Conservation (phyloP, 2,113 vertebrate genomes). For the Anguilla japonica region DNA sequence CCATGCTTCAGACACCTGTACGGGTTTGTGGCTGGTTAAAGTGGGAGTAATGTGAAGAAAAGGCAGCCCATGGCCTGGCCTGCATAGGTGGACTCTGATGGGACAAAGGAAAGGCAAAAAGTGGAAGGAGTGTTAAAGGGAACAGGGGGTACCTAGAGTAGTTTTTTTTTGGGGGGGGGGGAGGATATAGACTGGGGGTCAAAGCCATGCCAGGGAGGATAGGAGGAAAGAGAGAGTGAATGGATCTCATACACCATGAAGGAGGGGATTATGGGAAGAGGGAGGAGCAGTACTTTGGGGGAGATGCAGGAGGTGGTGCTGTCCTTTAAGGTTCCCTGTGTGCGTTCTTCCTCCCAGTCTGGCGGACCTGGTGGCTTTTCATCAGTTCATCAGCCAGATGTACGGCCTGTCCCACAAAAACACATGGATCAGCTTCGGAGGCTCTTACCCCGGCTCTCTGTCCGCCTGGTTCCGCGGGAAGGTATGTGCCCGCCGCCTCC, state of each 20-base stretch:
- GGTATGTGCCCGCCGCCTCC: slow-evolving; percentile 50
- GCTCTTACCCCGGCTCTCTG: slow-evolving; percentile 80
- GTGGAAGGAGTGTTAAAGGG: too few species aligned
- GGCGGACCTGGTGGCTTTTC: slow-evolving; percentile 70
- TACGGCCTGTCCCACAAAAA: slow-evolving; percentile 69
- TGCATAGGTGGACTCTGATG: too few species aligned
- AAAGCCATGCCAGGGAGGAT: neutral
- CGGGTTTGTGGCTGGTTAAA: too few species aligned
- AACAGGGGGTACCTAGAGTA: too few species aligned
- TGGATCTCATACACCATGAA: neutral
- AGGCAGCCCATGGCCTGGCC: too few species aligned
- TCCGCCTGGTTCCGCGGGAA: slow-evolving; percentile 83
- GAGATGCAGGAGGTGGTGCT: neutral
- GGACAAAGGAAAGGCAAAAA: too few species aligned
- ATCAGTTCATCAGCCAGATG: slow-evolving; percentile 61
- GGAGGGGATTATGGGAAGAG: neutral
- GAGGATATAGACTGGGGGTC: too few species aligned
- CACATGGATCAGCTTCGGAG: slow-evolving; percentile 84
- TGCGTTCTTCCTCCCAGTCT: slow-evolving; percentile 59
- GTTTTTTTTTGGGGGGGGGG: too few species aligned
- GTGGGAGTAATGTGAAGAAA: too few species aligned
- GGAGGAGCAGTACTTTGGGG: neutral
- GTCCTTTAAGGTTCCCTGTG: neutral
- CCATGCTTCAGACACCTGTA: too few species aligned
- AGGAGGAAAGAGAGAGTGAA: neutral